Conservation (phyloP, 2,797 vertebrate genomes). For the Tauraco hartlaubi region DNA sequence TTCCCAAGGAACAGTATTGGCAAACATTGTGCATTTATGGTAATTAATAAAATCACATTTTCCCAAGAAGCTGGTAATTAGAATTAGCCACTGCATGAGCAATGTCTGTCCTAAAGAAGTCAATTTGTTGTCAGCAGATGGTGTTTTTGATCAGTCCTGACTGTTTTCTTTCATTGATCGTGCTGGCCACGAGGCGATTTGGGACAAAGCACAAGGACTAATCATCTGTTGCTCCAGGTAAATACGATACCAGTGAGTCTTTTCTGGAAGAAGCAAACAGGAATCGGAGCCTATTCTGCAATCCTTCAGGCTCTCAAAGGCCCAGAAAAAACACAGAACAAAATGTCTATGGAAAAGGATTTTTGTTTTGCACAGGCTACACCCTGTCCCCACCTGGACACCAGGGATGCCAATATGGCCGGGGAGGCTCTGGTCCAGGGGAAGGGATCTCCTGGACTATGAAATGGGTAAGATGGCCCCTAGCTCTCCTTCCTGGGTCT, state of each 20-base stretch:
- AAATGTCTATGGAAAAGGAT: neutral
- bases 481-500: neutral
- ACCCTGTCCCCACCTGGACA: neutral
- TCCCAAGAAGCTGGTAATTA: slow-evolving; percentile 23
- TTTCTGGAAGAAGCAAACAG: neutral
- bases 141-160: slow-evolving; percentile 39
- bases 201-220: neutral
- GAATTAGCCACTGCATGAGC: slow-evolving; percentile 8
- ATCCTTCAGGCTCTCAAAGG: neutral
- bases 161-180: slow-evolving; percentile 1
- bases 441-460: neutral
- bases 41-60: slow-evolving; percentile 26
- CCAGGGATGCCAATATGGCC: neutral
- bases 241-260: neutral
- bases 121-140: slow-evolving; percentile 24
- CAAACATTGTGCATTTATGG: slow-evolving; percentile 11
- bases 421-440: neutral
- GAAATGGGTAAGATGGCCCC: too few species aligned
- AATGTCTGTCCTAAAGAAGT: slow-evolving; percentile 27
- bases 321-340: neutral
- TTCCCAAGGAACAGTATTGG: slow-evolving; percentile 1
- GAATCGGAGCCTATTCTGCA: neutral
- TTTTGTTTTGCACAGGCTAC: neutral
- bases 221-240: slow-evolving; percentile 4
- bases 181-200: neutral